Conservation (phyloP, 1,140 invertebrate genomes). For the Acromyrmex echinatior region DNA sequence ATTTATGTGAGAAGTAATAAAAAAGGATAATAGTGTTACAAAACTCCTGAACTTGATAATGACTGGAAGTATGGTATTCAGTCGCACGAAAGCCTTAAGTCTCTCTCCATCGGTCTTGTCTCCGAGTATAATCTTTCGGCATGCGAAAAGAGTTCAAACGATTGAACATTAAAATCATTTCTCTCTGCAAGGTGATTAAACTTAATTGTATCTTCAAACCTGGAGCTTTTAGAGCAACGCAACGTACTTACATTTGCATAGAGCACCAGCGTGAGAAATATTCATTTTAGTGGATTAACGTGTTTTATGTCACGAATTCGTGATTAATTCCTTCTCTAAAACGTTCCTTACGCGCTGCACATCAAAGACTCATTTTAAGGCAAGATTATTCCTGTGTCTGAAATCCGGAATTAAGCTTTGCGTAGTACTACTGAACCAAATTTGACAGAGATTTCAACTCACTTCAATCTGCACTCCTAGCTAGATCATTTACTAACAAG, state of each 20-base stretch:
- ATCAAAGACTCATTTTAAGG: background rate
- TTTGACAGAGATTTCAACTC: slow-evolving; percentile 32
- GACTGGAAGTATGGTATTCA: slow-evolving; percentile 4
- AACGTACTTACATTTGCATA: background rate
- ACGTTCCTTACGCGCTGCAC: background rate
- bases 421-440: background rate
- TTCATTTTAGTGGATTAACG: slow-evolving; percentile 25
- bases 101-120: slow-evolving; percentile 5
- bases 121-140: background rate
- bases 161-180: slow-evolving; percentile 41
- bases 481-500: slow-evolving; percentile 33
- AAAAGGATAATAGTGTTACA: background rate
- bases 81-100: slow-evolving; percentile 6
- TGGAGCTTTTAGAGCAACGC: background rate
- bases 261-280: slow-evolving; percentile 18
- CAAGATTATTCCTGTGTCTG: slow-evolving; percentile 33
- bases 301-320: slow-evolving; percentile 21
- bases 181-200: slow-evolving; percentile 15
- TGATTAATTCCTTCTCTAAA: slow-evolving; percentile 37
- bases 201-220: slow-evolving; percentile 35
- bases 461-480: slow-evolving; percentile 10
- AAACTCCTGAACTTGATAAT: slow-evolving; percentile 47
- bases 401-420: slow-evolving; percentile 16
- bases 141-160: background rate
- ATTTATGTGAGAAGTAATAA: slow-evolving; percentile 6